phyloP scores from a whole-genome alignment of 2,888 invertebrate genomes.

The Mesorhabditis spiculigera region DNA sequence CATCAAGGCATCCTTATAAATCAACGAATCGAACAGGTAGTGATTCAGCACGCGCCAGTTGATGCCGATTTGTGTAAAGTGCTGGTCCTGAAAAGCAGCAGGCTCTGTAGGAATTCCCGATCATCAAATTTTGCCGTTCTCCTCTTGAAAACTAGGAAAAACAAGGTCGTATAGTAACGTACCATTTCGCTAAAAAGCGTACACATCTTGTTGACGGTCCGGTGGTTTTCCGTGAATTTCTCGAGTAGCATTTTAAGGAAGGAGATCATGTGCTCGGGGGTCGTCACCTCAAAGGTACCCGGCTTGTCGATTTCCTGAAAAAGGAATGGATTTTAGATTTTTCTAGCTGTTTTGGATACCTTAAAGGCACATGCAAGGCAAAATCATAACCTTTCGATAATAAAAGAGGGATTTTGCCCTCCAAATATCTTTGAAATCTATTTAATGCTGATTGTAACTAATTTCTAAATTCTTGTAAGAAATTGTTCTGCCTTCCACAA shows the following conservation, averaged over 20 bases:
- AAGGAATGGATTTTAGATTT: background rate
- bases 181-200: slow-evolving; percentile 1
- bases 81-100: background rate
- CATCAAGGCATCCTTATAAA: slow-evolving; percentile 1
- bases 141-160: too few species aligned
- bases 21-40: background rate
- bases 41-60: background rate
- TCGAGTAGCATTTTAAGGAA: background rate
- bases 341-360: too few species aligned
- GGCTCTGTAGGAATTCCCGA: too few species aligned
- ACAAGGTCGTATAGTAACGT: background rate
- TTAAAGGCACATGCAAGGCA: too few species aligned
- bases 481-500: too few species aligned
- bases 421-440: too few species aligned
- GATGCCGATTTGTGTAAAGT: slow-evolving; percentile 6
- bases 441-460: too few species aligned
- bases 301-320: slow-evolving; percentile 1
- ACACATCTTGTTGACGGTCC: background rate
- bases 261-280: slow-evolving; percentile 1
- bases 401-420: too few species aligned
- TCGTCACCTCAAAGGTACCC: background rate
- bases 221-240: background rate
- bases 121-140: too few species aligned
- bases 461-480: too few species aligned
- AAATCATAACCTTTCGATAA: too few species aligned